phyloP scores from a whole-genome alignment of 2,113 vertebrate genomes.

The Chitala chitala region DNA sequence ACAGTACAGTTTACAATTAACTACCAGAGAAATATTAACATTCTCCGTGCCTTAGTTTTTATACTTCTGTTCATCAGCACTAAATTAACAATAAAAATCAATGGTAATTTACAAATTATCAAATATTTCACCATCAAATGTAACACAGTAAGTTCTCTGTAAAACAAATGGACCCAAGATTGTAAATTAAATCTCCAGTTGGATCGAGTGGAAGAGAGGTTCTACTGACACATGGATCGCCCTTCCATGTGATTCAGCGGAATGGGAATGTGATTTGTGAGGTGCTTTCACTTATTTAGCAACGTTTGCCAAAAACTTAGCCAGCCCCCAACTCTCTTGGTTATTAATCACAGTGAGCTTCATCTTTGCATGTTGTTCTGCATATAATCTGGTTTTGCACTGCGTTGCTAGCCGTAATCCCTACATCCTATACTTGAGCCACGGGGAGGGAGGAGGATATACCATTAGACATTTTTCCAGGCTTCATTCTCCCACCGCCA shows the following conservation, averaged over 20 bases:
- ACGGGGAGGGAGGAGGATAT: not conserved
- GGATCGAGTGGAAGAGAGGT: too few relatives aligned
- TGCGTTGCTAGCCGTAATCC: not conserved
- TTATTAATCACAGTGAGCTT: slow-evolving; percentile 4
- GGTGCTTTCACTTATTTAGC: not conserved
- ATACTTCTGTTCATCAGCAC: too few relatives aligned
- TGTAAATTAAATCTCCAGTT: too few relatives aligned
- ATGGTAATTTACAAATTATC: too few relatives aligned
- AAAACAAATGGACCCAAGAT: too few relatives aligned
- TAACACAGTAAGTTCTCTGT: too few relatives aligned
- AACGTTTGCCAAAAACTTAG: not conserved
- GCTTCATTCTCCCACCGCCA: not conserved
- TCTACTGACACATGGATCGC: not conserved
- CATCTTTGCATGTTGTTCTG: not conserved
- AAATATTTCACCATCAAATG: too few relatives aligned
- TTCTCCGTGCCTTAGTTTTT: too few relatives aligned
- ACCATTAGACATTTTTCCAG: not conserved
- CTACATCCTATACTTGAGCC: not conserved
- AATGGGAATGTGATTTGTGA: not conserved
- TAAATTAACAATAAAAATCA: too few relatives aligned
- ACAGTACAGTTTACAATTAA: too few relatives aligned
- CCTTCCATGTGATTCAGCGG: not conserved
- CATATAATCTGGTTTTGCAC: not conserved
- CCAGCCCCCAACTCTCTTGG: not conserved
- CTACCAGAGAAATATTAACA: too few relatives aligned